Percentiles rank a stretch among this genome's conserved stretches.
Evolutionary conservation across 2,797 vertebrate species (phyloP).

Genomic region (Protosalanx chinensis): DNA sequence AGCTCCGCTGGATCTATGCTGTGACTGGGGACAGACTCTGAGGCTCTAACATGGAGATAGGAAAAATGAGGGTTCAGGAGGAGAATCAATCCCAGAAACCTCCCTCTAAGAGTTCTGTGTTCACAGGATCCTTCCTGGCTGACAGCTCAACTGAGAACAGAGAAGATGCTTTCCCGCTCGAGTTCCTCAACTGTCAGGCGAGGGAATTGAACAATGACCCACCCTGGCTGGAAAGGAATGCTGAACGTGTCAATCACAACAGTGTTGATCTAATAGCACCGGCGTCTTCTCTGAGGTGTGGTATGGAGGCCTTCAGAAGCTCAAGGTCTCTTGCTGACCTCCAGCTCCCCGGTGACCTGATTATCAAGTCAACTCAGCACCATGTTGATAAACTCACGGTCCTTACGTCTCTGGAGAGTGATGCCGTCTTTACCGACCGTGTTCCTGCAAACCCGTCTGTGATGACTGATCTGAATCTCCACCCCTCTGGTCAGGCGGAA

Average conservation of each 20-base stretch:
- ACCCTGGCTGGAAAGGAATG: conserved; percentile 15
- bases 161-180: conserved; percentile 18
- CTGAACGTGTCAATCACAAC: neutral
- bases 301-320: neutral
- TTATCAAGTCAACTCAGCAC: conserved; percentile 7
- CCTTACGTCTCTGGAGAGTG: conserved; percentile 16
- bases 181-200: conserved; percentile 20
- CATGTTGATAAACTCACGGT: neutral
- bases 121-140: conserved; percentile 23
- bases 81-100: conserved; percentile 45
- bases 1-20: conserved; percentile 65
- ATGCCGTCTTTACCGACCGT: neutral
- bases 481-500: neutral
- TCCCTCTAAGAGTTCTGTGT: conserved; percentile 37
- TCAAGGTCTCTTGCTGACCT: neutral
- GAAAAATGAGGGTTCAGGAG: conserved; percentile 50
- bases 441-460: neutral
- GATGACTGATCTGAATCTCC: neutral
- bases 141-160: conserved; percentile 35
- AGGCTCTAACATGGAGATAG: conserved; percentile 72
- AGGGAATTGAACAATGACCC: conserved; percentile 14
- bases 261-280: conserved; percentile 4
- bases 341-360: conserved; percentile 25
- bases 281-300: conserved; percentile 6
- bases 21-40: conserved; percentile 62